Evolutionary conservation across 2,888 invertebrate genomes (phyloP).

Genomic region (Luffia ferchaultella): DNA sequence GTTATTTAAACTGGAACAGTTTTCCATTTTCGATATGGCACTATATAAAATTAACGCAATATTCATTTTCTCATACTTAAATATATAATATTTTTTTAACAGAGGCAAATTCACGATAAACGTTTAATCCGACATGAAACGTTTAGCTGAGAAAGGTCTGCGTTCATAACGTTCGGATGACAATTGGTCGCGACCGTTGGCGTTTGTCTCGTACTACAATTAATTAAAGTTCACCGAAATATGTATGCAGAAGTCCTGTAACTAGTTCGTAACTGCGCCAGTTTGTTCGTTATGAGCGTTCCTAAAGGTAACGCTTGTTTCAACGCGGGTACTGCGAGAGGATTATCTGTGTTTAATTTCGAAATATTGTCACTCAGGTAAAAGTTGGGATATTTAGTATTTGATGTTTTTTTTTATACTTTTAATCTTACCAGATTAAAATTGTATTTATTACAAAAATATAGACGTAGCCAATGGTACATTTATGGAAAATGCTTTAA

Average conservation of each 20-base stretch:
- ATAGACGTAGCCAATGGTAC: too few species aligned
- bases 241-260: slow-evolving; percentile 1
- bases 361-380: background rate
- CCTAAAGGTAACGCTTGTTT: background rate
- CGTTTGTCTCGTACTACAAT: slow-evolving; percentile 4
- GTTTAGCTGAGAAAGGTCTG: background rate
- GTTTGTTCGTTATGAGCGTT: slow-evolving; percentile 2
- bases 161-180: background rate
- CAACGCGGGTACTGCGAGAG: background rate
- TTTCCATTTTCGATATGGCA: too few species aligned
- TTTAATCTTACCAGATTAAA: too few species aligned
- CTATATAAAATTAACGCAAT: too few species aligned
- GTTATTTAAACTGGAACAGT: too few species aligned
- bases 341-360: background rate
- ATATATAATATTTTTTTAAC: too few species aligned
- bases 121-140: too few species aligned
- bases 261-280: slow-evolving; percentile 5
- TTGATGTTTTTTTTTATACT: too few species aligned
- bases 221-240: slow-evolving; percentile 7
- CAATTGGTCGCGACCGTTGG: slow-evolving; percentile 4
- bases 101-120: too few species aligned
- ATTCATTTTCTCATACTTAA: too few species aligned
- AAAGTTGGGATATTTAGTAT: background rate
- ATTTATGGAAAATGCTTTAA: too few species aligned
- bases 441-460: too few species aligned